A percentile compares a stretch with the other conserved stretches of the same genome.
These are phyloP conservation scores for Nesogale talazaci DNA, from an alignment of 2,113 vertebrate genomes.

Conservation along the genomic window DNA sequence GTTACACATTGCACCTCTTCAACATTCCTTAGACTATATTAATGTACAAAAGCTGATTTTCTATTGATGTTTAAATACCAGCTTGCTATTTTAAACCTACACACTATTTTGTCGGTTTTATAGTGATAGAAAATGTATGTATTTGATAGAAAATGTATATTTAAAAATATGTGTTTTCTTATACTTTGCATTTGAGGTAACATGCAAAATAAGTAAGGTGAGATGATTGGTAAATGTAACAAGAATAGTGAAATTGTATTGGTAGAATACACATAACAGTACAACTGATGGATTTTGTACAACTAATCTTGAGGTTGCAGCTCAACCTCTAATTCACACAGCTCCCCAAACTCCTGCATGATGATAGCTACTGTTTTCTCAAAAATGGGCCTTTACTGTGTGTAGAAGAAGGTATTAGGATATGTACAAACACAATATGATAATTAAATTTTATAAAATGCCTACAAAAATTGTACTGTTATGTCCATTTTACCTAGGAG, in stretches of 20 bases:
- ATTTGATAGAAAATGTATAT: background rate
- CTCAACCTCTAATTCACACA: too few relatives aligned
- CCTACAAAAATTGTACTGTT: fast-evolving
- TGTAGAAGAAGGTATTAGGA: background rate
- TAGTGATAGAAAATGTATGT: background rate
- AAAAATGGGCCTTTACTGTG: background rate
- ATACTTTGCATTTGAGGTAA: background rate
- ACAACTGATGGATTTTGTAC: background rate
- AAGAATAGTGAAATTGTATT: background rate
- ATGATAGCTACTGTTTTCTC: background rate
- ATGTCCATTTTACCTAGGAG: background rate
- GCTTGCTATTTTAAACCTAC: background rate
- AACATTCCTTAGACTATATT: background rate
- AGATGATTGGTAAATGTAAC: background rate
- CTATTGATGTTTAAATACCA: background rate
- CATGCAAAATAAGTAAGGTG: background rate
- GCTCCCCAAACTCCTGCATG: too few relatives aligned
- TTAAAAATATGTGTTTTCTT: background rate
- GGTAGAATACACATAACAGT: background rate
- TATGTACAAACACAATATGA: background rate
- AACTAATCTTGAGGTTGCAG: too few relatives aligned
- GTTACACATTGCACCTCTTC: background rate
- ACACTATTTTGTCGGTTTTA: background rate
- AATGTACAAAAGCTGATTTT: background rate
- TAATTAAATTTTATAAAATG: background rate